These are phyloP conservation scores for Portunus trituberculatus DNA, from an alignment of 1,140 invertebrate species.

Conservation along the genomic window DNA sequence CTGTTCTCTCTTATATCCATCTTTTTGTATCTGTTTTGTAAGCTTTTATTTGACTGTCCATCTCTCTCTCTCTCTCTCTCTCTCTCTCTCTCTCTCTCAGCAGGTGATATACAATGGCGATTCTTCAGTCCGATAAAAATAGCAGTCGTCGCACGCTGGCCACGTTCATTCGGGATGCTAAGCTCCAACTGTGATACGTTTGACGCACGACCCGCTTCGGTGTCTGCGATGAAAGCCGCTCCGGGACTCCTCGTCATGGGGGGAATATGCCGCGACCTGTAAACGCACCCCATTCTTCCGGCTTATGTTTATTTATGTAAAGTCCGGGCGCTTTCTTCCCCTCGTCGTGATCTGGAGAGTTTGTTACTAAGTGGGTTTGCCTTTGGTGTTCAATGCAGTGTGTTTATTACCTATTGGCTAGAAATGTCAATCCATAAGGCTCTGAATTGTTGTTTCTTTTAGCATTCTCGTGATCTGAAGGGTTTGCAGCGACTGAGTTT, in stretches of 20 bases:
- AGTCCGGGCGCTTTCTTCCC: not conserved
- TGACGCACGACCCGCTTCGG: not conserved
- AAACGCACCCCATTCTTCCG: not conserved
- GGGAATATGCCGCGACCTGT: not conserved
- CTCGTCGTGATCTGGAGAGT: not conserved
- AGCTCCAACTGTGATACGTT: not conserved
- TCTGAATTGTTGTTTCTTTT: no score
- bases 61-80: slow-evolving; percentile 23
- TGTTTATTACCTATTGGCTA: no score
- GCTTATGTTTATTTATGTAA: not conserved
- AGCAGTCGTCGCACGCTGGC: not conserved
- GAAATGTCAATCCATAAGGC: no score
- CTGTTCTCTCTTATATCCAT: not conserved
- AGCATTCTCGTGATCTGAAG: no score
- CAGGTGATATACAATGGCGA: not conserved
- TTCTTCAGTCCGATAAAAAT: slow-evolving; percentile 1
- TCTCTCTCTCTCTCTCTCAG: not conserved
- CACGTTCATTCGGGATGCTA: slow-evolving; percentile 5
- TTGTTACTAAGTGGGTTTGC: no score
- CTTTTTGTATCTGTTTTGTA: not conserved
- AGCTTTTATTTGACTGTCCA: not conserved
- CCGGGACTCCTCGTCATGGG: not conserved
- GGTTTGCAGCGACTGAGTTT: no score
- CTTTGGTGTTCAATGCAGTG: no score
- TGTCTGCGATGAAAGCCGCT: not conserved